Evolutionary conservation across 2,113 vertebrate genomes (phyloP).

Genomic region (Fulmarus glacialis): DNA sequence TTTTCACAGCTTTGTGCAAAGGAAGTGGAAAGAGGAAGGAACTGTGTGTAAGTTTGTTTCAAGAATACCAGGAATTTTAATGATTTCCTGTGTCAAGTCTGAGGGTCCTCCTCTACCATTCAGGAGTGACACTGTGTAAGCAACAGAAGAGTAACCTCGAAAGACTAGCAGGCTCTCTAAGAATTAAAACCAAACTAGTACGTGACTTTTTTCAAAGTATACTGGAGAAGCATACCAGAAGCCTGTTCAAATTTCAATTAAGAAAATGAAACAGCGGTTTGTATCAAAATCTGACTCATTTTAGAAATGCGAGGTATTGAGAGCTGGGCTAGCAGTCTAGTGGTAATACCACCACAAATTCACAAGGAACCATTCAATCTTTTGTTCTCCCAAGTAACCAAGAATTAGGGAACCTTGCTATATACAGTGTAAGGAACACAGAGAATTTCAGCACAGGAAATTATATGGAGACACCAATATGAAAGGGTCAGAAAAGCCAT

Average conservation of each 20-base stretch:
- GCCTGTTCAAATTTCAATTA: neutral
- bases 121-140: constrained; percentile 45
- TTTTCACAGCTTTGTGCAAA: neutral
- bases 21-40: neutral
- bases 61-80: constrained; percentile 71
- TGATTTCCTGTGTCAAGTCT: constrained; percentile 62
- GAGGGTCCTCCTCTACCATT: neutral
- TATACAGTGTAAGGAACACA: neutral
- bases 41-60: neutral
- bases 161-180: constrained; percentile 34
- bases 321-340: neutral
- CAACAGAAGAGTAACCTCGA: constrained; percentile 16
- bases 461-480: neutral
- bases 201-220: neutral
- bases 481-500: neutral
- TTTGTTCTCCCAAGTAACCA: neutral
- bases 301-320: neutral
- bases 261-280: neutral
- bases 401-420: neutral
- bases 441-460: neutral
- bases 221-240: neutral
- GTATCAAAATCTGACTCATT: neutral
- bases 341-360: neutral
- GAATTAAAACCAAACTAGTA: constrained; percentile 37
- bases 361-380: neutral